Evolutionary conservation across 2,888 invertebrate genomes (phyloP).

Genomic region (Clivina fossor): DNA sequence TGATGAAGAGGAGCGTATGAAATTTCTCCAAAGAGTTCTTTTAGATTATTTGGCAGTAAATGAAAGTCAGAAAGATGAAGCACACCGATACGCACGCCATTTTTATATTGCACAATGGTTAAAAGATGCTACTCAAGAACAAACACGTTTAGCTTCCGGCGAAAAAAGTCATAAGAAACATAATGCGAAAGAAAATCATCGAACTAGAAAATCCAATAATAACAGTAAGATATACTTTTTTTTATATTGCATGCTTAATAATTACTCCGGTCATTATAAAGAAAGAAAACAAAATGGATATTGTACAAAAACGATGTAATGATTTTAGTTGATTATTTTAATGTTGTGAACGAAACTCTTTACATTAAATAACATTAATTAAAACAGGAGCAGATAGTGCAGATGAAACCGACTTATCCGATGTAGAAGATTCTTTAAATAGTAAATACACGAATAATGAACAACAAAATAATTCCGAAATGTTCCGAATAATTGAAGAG

Average conservation of each 20-base stretch:
- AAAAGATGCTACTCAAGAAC: conserved; percentile 74
- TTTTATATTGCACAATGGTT: conserved; percentile 99
- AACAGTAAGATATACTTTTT: conserved; percentile 46
- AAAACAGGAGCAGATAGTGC: conserved; percentile 49
- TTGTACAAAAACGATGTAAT: no score
- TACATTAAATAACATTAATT: conserved; percentile 39
- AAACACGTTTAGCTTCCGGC: conserved; percentile 66
- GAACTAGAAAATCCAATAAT: conserved; percentile 30
- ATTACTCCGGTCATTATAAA: no score
- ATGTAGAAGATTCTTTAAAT: no score
- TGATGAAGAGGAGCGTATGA: conserved; percentile 81
- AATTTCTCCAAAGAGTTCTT: conserved; percentile 86
- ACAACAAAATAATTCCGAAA: no score
- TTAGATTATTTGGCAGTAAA: conserved; percentile 92
- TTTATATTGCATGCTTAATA: no score
- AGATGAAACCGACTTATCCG: conserved; percentile 65
- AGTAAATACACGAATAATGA: no score
- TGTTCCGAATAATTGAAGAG: no score
- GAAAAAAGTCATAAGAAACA: conserved; percentile 60
- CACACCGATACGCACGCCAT: conserved; percentile 86
- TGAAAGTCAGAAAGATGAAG: conserved; percentile 84
- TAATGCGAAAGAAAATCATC: conserved; percentile 51
- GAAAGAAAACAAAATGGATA: no score
- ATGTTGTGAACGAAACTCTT: conserved; percentile 55
- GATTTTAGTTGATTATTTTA: conserved; percentile 17